Percentiles rank a stretch among this genome's conserved stretches.
phyloP scores from a whole-genome alignment of 2,888 invertebrate genomes.

The Dasysyrphus albostriatus region DNA sequence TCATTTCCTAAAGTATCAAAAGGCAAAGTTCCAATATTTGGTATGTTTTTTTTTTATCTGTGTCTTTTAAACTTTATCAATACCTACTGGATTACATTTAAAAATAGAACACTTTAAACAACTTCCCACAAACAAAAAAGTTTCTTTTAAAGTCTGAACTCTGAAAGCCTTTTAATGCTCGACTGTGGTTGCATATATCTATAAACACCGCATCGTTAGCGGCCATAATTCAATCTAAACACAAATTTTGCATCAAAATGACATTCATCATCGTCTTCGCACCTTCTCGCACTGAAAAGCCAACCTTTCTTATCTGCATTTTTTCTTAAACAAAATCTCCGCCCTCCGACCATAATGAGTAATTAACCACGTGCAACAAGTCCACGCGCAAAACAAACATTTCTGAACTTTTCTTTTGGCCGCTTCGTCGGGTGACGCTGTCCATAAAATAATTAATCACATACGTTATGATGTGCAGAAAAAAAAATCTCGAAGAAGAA shows the following conservation, averaged over 20 bases:
- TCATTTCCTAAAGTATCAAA: no score
- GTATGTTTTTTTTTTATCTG: no score
- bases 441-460: slow-evolving; percentile 51
- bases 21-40: no score
- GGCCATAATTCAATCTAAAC: slow-evolving; percentile 22
- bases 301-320: slow-evolving; percentile 20
- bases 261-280: slow-evolving; percentile 33
- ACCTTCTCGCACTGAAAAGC: neutral
- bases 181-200: neutral
- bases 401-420: slow-evolving; percentile 1
- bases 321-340: slow-evolving; percentile 39
- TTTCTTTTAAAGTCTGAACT: neutral
- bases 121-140: neutral
- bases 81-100: no score
- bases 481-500: slow-evolving; percentile 9
- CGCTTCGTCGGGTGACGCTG: neutral
- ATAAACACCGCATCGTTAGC: neutral
- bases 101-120: no score
- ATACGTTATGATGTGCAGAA: slow-evolving; percentile 65
- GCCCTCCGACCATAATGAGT: slow-evolving; percentile 53
- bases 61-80: no score
- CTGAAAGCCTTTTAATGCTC: neutral
- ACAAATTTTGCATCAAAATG: slow-evolving; percentile 31
- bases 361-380: slow-evolving; percentile 57
- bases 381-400: slow-evolving; percentile 50